phyloP scores from a whole-genome alignment of 30 jellyfish, hydroid and myxozoan genomes.

The Phacellophora camtschatica region DNA sequence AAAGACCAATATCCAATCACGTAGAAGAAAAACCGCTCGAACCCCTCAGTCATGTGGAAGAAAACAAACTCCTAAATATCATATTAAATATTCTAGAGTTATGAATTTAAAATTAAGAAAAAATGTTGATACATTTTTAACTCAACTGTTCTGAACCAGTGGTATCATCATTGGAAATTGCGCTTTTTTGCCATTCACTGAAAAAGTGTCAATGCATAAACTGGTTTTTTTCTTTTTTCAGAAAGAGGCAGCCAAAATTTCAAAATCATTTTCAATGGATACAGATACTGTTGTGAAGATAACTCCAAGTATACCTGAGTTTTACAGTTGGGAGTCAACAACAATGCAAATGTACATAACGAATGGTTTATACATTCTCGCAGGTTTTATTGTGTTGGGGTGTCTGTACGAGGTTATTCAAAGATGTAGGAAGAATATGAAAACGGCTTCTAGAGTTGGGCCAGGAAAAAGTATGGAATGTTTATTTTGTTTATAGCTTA shows the following conservation, averaged over 20 bases:
- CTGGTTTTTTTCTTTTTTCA: too few relatives aligned
- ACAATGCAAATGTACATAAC: conserved; percentile 42
- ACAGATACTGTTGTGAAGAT: neutral
- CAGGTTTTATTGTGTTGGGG: conserved; percentile 1
- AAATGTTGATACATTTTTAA: too few relatives aligned
- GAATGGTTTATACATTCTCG: neutral
- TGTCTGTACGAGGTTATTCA: neutral
- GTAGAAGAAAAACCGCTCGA: too few relatives aligned
- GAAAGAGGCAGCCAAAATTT: conserved; percentile 31
- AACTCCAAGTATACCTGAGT: conserved; percentile 34
- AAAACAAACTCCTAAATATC: too few relatives aligned
- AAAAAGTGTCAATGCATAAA: too few relatives aligned
- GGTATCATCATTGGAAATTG: too few relatives aligned
- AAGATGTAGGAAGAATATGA: neutral
- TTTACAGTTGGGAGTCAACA: conserved; percentile 59
- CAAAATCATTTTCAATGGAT: neutral
- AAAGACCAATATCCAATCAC: too few relatives aligned
- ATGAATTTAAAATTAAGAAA: too few relatives aligned
- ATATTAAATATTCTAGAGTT: too few relatives aligned
- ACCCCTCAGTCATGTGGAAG: too few relatives aligned
- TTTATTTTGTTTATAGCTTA: neutral
- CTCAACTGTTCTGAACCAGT: too few relatives aligned
- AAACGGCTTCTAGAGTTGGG: neutral
- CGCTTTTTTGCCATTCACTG: too few relatives aligned
- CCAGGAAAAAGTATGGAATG: conserved; percentile 2